Conservation (phyloP, 2,888 invertebrate genomes). For the Chaetoderma sp. region DNA sequence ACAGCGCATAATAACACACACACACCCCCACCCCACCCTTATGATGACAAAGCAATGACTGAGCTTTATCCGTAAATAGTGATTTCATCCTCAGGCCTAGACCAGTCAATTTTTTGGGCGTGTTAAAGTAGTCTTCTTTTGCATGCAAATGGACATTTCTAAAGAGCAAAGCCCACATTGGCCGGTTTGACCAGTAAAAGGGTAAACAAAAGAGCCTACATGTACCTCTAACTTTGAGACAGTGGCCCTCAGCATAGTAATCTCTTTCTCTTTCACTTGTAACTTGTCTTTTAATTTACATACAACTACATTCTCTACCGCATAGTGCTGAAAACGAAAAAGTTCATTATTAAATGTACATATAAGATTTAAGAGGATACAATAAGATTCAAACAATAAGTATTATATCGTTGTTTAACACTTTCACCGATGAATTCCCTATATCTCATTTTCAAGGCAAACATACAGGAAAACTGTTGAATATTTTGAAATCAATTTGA, state of each 20-base stretch:
- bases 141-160: background rate
- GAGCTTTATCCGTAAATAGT: too few species aligned
- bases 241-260: constrained; percentile 71
- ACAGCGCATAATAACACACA: too few species aligned
- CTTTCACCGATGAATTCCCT: too few species aligned
- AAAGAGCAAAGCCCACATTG: background rate
- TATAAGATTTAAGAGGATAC: background rate
- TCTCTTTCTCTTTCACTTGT: constrained; percentile 75
- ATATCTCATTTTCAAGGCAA: too few species aligned
- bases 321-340: constrained; percentile 68
- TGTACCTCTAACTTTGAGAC: constrained; percentile 61
- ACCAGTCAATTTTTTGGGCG: too few species aligned
- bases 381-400: too few species aligned
- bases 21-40: too few species aligned
- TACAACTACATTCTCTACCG: constrained; percentile 75
- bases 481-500: too few species aligned
- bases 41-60: too few species aligned
- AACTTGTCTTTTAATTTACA: constrained; percentile 76
- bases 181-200: background rate
- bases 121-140: background rate
- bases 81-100: too few species aligned
- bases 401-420: too few species aligned
- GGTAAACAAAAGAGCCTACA: background rate
- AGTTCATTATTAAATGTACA: background rate
- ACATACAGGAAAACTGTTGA: too few species aligned